phyloP scores from a whole-genome alignment of 1,140 invertebrate species.

The Glomeris maerens region DNA sequence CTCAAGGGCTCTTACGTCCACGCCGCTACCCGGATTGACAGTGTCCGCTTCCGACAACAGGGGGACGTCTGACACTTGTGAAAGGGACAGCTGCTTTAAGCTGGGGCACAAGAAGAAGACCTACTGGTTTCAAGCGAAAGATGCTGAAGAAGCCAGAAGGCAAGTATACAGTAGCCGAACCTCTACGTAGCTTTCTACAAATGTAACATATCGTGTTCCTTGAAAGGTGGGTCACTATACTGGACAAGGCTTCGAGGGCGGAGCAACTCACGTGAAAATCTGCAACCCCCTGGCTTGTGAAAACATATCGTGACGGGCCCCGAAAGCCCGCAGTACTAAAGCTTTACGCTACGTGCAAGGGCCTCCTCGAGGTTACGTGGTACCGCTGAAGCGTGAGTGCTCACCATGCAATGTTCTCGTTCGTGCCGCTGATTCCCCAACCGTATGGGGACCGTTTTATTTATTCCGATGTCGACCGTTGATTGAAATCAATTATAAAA shows the following conservation, averaged over 20 bases:
- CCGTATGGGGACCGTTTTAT: no score
- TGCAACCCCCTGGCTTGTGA: no score
- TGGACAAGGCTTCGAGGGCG: slow-evolving; percentile 20
- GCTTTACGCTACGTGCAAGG: no score
- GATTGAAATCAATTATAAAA: no score
- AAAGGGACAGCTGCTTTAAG: slow-evolving; percentile 36
- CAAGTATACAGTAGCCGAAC: slow-evolving; percentile 18
- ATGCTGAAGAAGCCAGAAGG: slow-evolving; percentile 34
- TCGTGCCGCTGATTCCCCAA: no score
- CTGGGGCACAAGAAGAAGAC: slow-evolving; percentile 41
- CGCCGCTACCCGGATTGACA: slow-evolving; percentile 45
- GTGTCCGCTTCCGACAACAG: slow-evolving; percentile 27
- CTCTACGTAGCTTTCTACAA: background rate
- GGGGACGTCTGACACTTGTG: slow-evolving; percentile 28
- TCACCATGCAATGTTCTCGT: no score
- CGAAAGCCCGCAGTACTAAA: no score
- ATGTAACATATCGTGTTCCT: background rate
- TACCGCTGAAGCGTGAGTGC: no score
- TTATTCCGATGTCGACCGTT: no score
- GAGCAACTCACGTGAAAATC: no score
- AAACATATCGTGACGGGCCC: no score
- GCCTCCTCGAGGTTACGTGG: no score
- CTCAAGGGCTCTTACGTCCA: slow-evolving; percentile 41
- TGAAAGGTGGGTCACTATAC: slow-evolving; percentile 18
- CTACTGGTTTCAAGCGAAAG: slow-evolving; percentile 40